Conservation (phyloP, 1,140 invertebrate species). For the Prorops nasuta region DNA sequence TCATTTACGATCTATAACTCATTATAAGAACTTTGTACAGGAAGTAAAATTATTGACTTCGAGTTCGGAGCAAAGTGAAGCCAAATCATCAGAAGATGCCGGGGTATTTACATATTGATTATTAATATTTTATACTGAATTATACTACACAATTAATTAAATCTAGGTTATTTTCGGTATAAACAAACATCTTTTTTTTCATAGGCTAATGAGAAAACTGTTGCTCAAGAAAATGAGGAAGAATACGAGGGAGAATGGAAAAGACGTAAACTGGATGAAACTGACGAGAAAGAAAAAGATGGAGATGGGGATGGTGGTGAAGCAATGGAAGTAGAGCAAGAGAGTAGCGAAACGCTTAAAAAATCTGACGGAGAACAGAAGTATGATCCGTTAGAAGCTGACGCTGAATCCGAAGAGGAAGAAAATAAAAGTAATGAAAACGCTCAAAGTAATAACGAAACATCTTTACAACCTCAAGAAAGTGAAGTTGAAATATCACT, state of each 20-base stretch:
- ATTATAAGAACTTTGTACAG: conserved; percentile 50
- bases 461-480: background rate
- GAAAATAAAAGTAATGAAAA: conserved; percentile 18
- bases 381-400: conserved; percentile 47
- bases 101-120: conserved; percentile 11
- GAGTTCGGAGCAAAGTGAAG: conserved; percentile 10
- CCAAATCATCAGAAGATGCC: conserved; percentile 26
- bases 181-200: too few species aligned
- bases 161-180: too few species aligned
- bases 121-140: too few species aligned
- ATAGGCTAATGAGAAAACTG: conserved; percentile 15
- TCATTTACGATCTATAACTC: conserved; percentile 49
- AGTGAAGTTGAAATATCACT: conserved; percentile 13
- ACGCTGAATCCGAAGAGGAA: conserved; percentile 40
- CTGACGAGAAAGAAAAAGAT: conserved; percentile 20
- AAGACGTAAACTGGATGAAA: conserved; percentile 32
- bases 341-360: too few species aligned
- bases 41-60: conserved; percentile 44
- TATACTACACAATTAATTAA: too few species aligned
- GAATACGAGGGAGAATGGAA: conserved; percentile 38
- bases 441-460: conserved; percentile 11
- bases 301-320: conserved; percentile 21
- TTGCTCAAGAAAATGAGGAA: conserved; percentile 18
- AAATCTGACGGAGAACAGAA: conserved; percentile 36
- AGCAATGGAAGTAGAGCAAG: conserved; percentile 18